Percentiles rank a stretch among this genome's conserved stretches.
These are phyloP conservation scores for Apodemia zela DNA, from an alignment of 2,888 invertebrate genomes.

Conservation along the genomic window DNA sequence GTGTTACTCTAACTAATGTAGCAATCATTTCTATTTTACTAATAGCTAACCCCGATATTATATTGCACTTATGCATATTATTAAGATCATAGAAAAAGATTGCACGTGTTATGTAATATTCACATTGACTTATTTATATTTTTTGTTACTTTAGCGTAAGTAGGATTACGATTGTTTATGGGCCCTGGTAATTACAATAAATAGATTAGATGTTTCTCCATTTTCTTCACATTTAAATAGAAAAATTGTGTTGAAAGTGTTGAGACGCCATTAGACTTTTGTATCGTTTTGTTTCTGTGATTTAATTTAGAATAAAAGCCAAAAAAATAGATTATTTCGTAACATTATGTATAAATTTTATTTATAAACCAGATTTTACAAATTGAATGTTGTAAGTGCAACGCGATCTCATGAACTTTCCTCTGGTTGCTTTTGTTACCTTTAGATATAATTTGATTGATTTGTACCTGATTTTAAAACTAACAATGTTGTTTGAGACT, in stretches of 20 bases:
- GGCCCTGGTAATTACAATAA: constrained; percentile 44
- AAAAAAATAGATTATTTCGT: constrained; percentile 64
- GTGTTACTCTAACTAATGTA: constrained; percentile 26
- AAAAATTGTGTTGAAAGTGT: constrained; percentile 2
- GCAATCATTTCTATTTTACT: constrained; percentile 34
- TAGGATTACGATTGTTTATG: constrained; percentile 51
- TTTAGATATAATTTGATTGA: constrained; percentile 72
- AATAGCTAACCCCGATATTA: constrained; percentile 46
- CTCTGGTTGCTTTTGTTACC: constrained; percentile 72
- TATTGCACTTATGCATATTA: constrained; percentile 50
- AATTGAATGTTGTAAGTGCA: constrained; percentile 40
- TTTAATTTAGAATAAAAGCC: constrained; percentile 68
- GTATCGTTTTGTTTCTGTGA: constrained; percentile 60
- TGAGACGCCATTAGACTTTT: constrained; percentile 31
- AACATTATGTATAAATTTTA: constrained; percentile 42
- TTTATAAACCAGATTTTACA: constrained; percentile 28
- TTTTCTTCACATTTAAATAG: constrained; percentile 20
- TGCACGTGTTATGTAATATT: constrained; percentile 75
- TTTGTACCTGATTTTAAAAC: constrained; percentile 77
- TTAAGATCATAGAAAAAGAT: constrained; percentile 58
- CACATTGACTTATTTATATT: constrained; percentile 75
- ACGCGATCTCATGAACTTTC: constrained; percentile 72
- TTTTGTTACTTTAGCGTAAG: constrained; percentile 73
- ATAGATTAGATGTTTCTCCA: constrained; percentile 30
- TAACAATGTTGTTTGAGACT: constrained; percentile 63